These are phyloP conservation scores for Cyclopterus lumpus DNA, from an alignment of 2,797 vertebrate species.

Conservation along the genomic window DNA sequence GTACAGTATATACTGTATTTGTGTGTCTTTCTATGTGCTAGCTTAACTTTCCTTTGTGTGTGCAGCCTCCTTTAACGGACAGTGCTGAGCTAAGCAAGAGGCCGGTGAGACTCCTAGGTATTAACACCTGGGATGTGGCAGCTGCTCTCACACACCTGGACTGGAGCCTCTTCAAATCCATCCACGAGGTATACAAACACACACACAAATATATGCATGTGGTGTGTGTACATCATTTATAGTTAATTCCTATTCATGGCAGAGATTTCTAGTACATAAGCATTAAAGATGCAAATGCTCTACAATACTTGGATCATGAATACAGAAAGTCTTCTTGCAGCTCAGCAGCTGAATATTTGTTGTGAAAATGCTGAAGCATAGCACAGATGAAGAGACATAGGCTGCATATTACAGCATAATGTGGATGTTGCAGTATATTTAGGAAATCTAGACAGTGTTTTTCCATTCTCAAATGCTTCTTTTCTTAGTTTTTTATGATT, in stretches of 20 bases:
- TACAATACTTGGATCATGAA: conserved; percentile 28
- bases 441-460: background rate
- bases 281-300: conserved; percentile 53
- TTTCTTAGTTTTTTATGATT: background rate
- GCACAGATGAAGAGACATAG: background rate
- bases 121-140: conserved; percentile 97
- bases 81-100: conserved; percentile 90
- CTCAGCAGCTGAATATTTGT: conserved; percentile 18
- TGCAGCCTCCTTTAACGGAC: conserved; percentile 91
- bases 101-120: conserved; percentile 91
- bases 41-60: conserved; percentile 8
- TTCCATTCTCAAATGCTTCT: background rate
- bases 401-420: conserved; percentile 4
- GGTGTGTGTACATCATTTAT: conserved; percentile 11
- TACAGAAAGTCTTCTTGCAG: conserved; percentile 36
- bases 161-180: conserved; percentile 97
- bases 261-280: conserved; percentile 32
- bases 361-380: conserved; percentile 3
- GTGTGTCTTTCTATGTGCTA: background rate
- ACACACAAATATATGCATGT: background rate
- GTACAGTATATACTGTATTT: conserved; percentile 6
- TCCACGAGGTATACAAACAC: conserved; percentile 89
- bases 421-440: background rate
- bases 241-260: conserved; percentile 46
- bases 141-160: conserved; percentile 95